Evolutionary conservation across 2,888 invertebrate species (phyloP).

Genomic region (Tipula helvola): DNA sequence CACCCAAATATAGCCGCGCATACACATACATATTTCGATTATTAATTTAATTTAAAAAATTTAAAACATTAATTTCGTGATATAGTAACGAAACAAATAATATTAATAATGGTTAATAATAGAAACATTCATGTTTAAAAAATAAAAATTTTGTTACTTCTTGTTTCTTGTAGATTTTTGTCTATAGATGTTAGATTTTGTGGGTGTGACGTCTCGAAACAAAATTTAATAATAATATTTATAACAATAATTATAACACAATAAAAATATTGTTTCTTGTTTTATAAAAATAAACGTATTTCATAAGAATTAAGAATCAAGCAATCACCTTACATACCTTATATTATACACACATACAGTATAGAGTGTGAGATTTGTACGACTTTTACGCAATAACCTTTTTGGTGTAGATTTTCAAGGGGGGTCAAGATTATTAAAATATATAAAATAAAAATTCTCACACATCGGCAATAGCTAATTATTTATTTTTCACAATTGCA

Average conservation of each 20-base stretch:
- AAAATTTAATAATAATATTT: neutral
- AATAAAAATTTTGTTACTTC: neutral
- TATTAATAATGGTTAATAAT: neutral
- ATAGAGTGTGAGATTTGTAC: too few relatives aligned
- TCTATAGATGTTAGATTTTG: neutral
- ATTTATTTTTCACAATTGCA: conserved; percentile 25
- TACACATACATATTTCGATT: neutral
- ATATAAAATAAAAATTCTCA: neutral
- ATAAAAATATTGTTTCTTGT: neutral
- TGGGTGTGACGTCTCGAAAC: conserved; percentile 7
- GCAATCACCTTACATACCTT: neutral
- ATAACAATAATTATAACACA: conserved; percentile 6
- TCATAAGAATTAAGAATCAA: neutral
- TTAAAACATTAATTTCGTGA: conserved; percentile 7
- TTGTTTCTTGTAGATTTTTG: conserved; percentile 7
- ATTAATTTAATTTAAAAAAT: neutral
- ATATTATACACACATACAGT: neutral
- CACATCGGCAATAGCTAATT: neutral
- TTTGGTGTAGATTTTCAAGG: neutral
- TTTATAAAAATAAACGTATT: neutral
- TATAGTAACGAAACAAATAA: neutral
- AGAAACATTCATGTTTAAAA: conserved; percentile 1
- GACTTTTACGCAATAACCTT: neutral
- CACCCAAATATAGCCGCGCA: neutral
- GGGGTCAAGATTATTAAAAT: neutral